Evolutionary conservation across 2,888 invertebrate species (phyloP), one percentile per base, ranked within the genome.

Genomic region (Hemithea aestivaria): DNA sequence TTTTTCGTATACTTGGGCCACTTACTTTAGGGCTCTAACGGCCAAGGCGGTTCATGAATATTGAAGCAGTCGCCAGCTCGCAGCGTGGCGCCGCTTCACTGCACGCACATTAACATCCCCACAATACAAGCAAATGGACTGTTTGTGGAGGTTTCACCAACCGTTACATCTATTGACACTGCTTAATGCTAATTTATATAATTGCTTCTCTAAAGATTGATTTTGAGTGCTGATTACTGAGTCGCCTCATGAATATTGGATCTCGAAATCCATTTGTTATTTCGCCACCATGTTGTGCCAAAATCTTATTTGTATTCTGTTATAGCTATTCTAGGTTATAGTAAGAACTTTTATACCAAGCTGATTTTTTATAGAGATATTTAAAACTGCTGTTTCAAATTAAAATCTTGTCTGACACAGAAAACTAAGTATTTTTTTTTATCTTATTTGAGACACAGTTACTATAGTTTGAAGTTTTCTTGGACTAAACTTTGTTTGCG

Each of bases 21-120:
- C 66, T 53, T 51, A 56, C 60, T 65, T 56, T 48, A 53, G 54
- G 54, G 66, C 67, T 40, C 56, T 56, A 53, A 59, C 61, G 62
- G 62, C 58, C 58, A 71, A 73, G 72, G 76, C 69, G 48, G 55
- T 66, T 81, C 80, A 81, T 83, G 82, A 80, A 83, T 83, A 83
- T 83, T 77, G 72, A 81, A 72, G 53, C 56, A 58, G 58, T 60
- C 63, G 62, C 54, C 57, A 5, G 58, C 58, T 52, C 49, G 52
- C 55, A 44, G 38, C 57, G 56, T 55, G 60, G 50, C 66, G 58
- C 65, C 67, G 54, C 63, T 54, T 54, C 45, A 51, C 53, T 62
- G 57, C 58, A 56, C 62, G 55, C 58, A 56, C 65, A 66, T 73
- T 71, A 71, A 62, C 62, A 64, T 68, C 56, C 56, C 57, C 60